Evolutionary conservation across 2,888 invertebrate species (phyloP).

Genomic region (Pomacea canaliculata): DNA sequence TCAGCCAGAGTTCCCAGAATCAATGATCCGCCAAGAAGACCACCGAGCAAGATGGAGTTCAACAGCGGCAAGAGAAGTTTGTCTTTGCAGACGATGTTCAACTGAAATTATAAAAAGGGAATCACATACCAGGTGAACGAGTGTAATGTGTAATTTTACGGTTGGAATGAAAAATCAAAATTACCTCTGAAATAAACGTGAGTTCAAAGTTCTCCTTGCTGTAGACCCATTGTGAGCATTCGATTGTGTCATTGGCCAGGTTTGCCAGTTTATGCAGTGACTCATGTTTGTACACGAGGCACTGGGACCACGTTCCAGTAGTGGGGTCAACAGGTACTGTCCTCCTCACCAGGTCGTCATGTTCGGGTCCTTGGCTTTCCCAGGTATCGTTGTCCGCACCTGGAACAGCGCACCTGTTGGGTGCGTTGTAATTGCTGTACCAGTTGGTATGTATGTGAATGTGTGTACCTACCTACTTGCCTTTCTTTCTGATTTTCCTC

Average conservation of each 20-base stretch:
- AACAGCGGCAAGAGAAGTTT: constrained; percentile 32
- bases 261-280: not conserved
- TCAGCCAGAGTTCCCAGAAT: constrained; percentile 40
- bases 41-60: constrained; percentile 42
- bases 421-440: not conserved
- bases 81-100: constrained; percentile 36
- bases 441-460: no score
- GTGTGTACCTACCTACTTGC: no score
- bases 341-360: not conserved
- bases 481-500: no score
- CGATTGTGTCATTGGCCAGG: constrained; percentile 12
- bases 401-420: constrained; percentile 18
- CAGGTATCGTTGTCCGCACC: constrained; percentile 21
- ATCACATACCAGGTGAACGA: no score
- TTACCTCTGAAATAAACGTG: constrained; percentile 31
- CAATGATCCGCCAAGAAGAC: constrained; percentile 38
- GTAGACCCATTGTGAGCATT: constrained; percentile 30
- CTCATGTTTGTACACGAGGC: not conserved
- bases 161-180: no score
- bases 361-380: constrained; percentile 14
- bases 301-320: not conserved
- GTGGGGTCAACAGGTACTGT: constrained; percentile 5
- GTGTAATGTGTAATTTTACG: no score
- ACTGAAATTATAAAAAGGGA: constrained; percentile 18
- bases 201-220: constrained; percentile 22